Evolutionary conservation across 2,113 vertebrate genomes (phyloP), one percentile per base, ranked within the genome.

Genomic region (Bujurquina vittata): DNA sequence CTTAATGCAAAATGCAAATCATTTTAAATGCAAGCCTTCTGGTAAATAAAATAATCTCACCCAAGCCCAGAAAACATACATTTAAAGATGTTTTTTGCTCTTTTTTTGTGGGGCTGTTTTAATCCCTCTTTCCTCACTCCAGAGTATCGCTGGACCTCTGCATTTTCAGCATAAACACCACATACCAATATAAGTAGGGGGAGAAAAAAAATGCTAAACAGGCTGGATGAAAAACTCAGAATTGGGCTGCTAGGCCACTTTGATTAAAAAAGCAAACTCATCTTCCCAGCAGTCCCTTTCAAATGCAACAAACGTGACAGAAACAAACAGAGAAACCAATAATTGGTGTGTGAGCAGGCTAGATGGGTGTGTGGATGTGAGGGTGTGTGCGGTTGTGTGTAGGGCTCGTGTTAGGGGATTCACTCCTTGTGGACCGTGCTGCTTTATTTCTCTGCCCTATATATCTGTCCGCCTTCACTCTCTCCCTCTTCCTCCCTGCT

Each of bases 381-480:
- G 75, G 56, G 23, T 79, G 59, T 52, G 78, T 49, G 46, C 37
- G 69, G 26, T 14, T 83, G 77, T 26, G 80, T 75, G 26, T 49
- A 79, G 77, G 60, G 81, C 31, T 83, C 17, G 81, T 85, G 89
- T 90, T 90, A 80, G 10, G 90, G 91, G 90, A 93, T 88, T 91
- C 0, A 2, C 80, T 94, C 88, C 91, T 86, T 58, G 61, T 72
- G 84, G 93, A 91, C 85, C 15, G 22, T 54, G 55, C 52, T 86
- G 87, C 88, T 91, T 93, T 83, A 88, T 90, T 88, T 91, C 87
- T 89, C 81, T 93, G 93, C 89, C 93, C 93, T 95, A 95, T 92
- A 95, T 95, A 92, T 93, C 87, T 75, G 91, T 87, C 83, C 84
- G 67, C 84, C 82, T 85, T 90, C 89, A 78, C 92, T 79, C 80